These are phyloP conservation scores for Apamea crenata DNA, from an alignment of 2,888 invertebrate species.

Conservation along the genomic window DNA sequence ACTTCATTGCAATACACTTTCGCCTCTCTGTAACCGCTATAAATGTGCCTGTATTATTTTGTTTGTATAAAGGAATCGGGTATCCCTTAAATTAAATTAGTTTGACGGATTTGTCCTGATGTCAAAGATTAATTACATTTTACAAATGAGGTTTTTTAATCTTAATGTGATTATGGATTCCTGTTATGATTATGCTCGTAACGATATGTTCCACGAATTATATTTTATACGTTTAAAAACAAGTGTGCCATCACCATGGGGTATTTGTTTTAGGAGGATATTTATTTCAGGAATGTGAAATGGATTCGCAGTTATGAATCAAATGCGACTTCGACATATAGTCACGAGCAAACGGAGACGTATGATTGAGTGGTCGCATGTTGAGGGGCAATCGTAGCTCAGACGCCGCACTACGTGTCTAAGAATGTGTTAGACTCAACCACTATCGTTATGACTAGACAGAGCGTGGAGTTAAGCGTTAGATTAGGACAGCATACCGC, in stretches of 20 bases:
- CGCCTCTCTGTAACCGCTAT: conserved; percentile 87
- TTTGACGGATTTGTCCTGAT: conserved; percentile 81
- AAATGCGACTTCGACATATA: conserved; percentile 60
- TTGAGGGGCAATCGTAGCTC: conserved; percentile 69
- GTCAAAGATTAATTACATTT: conserved; percentile 64
- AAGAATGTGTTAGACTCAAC: conserved; percentile 45
- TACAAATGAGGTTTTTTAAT: conserved; percentile 57
- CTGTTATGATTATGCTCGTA: conserved; percentile 24
- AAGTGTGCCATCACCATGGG: not conserved
- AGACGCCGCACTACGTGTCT: conserved; percentile 56
- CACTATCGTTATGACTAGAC: conserved; percentile 17
- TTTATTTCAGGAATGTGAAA: conserved; percentile 41
- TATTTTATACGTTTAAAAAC: not conserved
- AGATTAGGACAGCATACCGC: not conserved
- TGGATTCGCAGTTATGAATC: conserved; percentile 54
- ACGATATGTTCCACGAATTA: conserved; percentile 25
- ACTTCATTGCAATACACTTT: conserved; percentile 88
- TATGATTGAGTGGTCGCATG: conserved; percentile 74
- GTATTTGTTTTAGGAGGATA: not conserved
- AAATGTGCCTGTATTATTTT: conserved; percentile 86
- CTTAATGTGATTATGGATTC: conserved; percentile 34
- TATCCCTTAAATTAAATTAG: conserved; percentile 87
- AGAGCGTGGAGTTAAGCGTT: conserved; percentile 1
- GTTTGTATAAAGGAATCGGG: conserved; percentile 87
- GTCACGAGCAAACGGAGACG: conserved; percentile 68